Evolutionary conservation across 2,888 invertebrate species (phyloP), one percentile per base, ranked within the genome.

Genomic region (Smittia aterrima): DNA sequence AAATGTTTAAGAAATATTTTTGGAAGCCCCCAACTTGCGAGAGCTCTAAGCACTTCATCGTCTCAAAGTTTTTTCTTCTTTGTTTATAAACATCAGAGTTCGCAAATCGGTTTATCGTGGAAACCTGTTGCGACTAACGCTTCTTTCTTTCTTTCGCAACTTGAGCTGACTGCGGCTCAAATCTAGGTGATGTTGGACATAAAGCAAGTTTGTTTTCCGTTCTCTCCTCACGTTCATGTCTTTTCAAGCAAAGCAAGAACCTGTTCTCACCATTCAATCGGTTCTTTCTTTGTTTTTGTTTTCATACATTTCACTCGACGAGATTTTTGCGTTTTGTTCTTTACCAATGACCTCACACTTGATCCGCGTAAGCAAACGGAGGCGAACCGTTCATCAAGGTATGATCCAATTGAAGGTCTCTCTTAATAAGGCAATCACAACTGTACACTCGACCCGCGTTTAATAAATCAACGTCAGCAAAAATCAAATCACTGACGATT

Each of bases 101-200:
- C 16, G 47, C 16, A 47, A 47, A 47, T 47, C 16, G 11, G 11
- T 16, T 38, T 7, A 4, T 4, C 4, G 4, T 38, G 9, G 38
- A 47, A 47, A 47, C 47, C 47, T 47, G 47, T 47, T 47, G 16
- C 11, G n/a, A n/a, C 47, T 47, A 47, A 47, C 47, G 16, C 47
- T 47, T 47, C 47, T 47, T 47, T 47, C 47, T n/a, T n/a, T n/a
- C n/a, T n/a, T n/a, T n/a, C n/a, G n/a, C n/a, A 47, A 47, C 47
- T 16, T n/a, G 47, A 47, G n/a, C 16, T 47, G 47, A 47, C 11
- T n/a, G 16, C 9, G 9, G 9, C 11, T n/a, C 16, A n/a, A 47
- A 47, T 47, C 47, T 47, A n/a, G 47, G 47, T 47, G 16, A 47
- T n/a, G 47, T 47, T 47, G 47, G 47, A 47, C 47, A 32, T 32